Percentiles rank a stretch among this genome's conserved stretches.
Conservation (phyloP, 1,140 invertebrate genomes). For the Nasonia longicornis region DNA sequence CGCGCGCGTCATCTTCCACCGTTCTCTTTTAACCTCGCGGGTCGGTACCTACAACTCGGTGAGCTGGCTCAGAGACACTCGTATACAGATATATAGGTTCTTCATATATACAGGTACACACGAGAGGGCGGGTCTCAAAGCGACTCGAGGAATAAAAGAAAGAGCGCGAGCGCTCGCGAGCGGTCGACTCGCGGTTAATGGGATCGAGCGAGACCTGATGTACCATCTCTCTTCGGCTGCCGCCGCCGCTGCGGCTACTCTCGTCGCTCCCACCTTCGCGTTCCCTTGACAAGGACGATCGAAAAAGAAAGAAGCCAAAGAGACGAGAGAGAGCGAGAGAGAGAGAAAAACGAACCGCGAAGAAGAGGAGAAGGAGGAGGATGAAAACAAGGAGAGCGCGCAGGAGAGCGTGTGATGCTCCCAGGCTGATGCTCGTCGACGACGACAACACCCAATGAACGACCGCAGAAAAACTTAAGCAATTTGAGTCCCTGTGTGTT, state of each 20-base stretch:
- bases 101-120: neutral
- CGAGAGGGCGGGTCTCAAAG: slow-evolving; percentile 49
- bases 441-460: slow-evolving; percentile 65
- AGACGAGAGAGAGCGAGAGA: slow-evolving; percentile 19
- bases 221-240: slow-evolving; percentile 32
- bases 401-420: slow-evolving; percentile 18
- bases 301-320: slow-evolving; percentile 38
- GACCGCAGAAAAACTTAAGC: slow-evolving; percentile 65
- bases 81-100: neutral
- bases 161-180: neutral
- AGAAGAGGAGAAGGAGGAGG: slow-evolving; percentile 36
- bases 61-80: slow-evolving; percentile 32
- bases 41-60: neutral
- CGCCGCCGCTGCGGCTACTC: slow-evolving; percentile 22
- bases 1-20: slow-evolving; percentile 15
- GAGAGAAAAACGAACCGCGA: slow-evolving; percentile 41
- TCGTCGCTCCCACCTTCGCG: slow-evolving; percentile 25
- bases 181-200: slow-evolving; percentile 50
- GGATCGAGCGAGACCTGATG: slow-evolving; percentile 49
- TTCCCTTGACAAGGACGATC: slow-evolving; percentile 47
- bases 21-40: slow-evolving; percentile 40
- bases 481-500: slow-evolving; percentile 64
- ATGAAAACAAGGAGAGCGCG: slow-evolving; percentile 35
- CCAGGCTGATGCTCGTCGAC: slow-evolving; percentile 34
- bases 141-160: slow-evolving; percentile 51